Evolutionary conservation across 2,888 invertebrate species (phyloP), one percentile per base, ranked within the genome.

Genomic region (Apodemia hepburni): DNA sequence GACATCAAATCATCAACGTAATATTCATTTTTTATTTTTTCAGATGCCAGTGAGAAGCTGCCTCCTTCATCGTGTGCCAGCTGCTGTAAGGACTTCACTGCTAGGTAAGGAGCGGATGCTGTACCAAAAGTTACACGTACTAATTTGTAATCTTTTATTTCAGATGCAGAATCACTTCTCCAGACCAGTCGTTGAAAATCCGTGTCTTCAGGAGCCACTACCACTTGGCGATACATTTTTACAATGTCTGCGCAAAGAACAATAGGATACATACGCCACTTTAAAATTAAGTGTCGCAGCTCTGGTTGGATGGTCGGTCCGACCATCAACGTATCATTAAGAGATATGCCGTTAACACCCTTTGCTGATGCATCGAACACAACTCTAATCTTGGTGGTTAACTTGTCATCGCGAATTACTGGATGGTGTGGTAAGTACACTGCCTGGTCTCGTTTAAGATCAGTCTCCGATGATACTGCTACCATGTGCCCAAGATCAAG

Each of bases 341-440:
- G 49, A n/a, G 9, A 49, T 49, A 49, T 49, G 17, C 47, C 47
- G 9, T 49, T 18, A 9, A 18, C 9, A 17, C 17, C 47, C 6
- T 49, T 49, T 17, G 47, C 47, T 15, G 47, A 49, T 0, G 17
- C 47, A 62, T 74, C 68, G 61, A 74, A 73, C 2, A 76, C 72
- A 0, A 75, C 72, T 7, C 76, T 61, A 5, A 73, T 66, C 51
- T 74, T 72, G 3, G 71, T 69, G 8, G 74, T 71, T 0, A 59
- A 58, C 42, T 65, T 70, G 47, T 74, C 73, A 9, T 71, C 66
- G 3, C 70, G 66, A 2, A 73, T 47, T 0, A 77, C 71, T 0
- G 72, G 70, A 45, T 73, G 75, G 61, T 77, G 75, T 7, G 76
- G 75, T 38, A 76, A 61, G 57, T 73, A 75, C 0, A 70, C 69